Evolutionary conservation across 2,888 invertebrate species (phyloP).

Genomic region (Cryptocephalus moraei): DNA sequence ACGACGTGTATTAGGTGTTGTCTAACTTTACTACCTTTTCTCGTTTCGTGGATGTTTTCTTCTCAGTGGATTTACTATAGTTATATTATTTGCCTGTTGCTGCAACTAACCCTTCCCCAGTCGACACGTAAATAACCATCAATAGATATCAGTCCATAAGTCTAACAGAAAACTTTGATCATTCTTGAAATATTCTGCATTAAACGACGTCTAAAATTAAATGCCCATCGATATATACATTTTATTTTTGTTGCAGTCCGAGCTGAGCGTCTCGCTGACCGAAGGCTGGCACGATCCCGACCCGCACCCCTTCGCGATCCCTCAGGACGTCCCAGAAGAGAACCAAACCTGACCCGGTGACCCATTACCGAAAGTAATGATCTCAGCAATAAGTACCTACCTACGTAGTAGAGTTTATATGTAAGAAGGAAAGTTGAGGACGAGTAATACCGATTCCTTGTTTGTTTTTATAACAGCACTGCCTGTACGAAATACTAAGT

Average conservation of each 20-base stretch:
- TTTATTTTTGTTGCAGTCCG: conserved; percentile 26
- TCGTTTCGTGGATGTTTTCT: too few relatives aligned
- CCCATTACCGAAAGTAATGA: conserved; percentile 16
- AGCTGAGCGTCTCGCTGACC: conserved; percentile 32
- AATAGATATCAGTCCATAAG: too few relatives aligned
- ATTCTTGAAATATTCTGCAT: too few relatives aligned
- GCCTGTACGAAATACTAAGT: conserved; percentile 21
- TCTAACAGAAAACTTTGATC: too few relatives aligned
- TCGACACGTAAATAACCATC: too few relatives aligned
- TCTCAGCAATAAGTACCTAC: conserved; percentile 25
- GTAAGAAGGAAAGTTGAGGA: neutral
- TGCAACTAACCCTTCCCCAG: too few relatives aligned
- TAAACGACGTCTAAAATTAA: too few relatives aligned
- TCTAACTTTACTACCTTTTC: too few relatives aligned
- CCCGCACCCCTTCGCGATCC: conserved; percentile 17
- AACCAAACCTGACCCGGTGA: conserved; percentile 6
- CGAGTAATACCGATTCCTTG: conserved; percentile 4
- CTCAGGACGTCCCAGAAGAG: conserved; percentile 13
- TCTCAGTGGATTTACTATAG: too few relatives aligned
- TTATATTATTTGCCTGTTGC: too few relatives aligned
- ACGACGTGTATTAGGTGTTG: too few relatives aligned
- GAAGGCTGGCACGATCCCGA: conserved; percentile 26
- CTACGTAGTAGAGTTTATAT: conserved; percentile 2
- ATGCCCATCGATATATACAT: neutral
- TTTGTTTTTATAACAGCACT: conserved; percentile 17